A percentile compares a stretch with the other conserved stretches of the same genome.
Conservation (phyloP, 2,113 vertebrate species). For the Cephalopholis sonnerati region DNA sequence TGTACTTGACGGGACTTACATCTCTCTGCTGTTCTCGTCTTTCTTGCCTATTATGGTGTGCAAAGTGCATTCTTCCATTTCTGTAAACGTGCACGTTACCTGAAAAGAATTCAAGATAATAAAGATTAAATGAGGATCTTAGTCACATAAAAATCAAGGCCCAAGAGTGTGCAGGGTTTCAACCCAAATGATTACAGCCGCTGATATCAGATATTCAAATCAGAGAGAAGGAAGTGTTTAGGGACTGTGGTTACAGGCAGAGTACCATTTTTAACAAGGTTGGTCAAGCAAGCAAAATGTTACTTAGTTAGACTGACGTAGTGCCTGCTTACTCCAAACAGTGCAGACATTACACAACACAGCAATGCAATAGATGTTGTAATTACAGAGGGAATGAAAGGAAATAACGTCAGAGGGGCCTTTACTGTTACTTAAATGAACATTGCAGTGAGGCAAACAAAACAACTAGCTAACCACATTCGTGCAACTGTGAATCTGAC, state of each 20-base stretch:
- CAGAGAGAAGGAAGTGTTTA: neutral
- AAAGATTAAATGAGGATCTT: neutral
- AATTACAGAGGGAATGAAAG: neutral
- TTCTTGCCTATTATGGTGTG: slow-evolving; percentile 81
- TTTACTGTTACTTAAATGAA: neutral
- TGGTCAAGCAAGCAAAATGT: neutral
- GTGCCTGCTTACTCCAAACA: neutral
- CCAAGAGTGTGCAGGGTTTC: neutral
- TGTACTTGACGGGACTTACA: slow-evolving; percentile 57
- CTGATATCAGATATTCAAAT: neutral
- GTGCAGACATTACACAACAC: neutral
- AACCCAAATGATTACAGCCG: neutral
- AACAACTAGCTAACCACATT: neutral
- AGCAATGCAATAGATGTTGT: neutral
- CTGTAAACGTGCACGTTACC: slow-evolving; percentile 88
- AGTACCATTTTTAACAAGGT: neutral
- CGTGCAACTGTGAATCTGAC: neutral
- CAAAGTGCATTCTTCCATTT: slow-evolving; percentile 87
- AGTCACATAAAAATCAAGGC: neutral
- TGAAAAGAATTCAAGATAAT: slow-evolving; percentile 43
- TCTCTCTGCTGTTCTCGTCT: slow-evolving; percentile 86
- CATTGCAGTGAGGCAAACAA: neutral
- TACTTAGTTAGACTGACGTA: neutral
- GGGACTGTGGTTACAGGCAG: neutral
- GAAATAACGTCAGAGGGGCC: neutral